Percentiles rank a stretch among this genome's conserved stretches.
Conservation (phyloP, 2,888 invertebrate species). For the Gastrophysa polygoni region DNA sequence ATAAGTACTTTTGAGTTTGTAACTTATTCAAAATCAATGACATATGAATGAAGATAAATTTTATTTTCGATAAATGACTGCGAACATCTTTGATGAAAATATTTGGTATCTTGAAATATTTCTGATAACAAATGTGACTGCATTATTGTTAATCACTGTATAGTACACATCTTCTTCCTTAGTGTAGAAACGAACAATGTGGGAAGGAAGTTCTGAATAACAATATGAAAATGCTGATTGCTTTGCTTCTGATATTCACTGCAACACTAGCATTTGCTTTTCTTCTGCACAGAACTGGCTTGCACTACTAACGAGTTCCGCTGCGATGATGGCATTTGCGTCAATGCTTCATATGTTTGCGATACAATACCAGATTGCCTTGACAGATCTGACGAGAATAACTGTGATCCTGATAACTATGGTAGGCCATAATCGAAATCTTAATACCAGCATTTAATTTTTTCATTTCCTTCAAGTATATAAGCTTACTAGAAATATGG, state of each 20-base stretch:
- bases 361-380: slow-evolving; percentile 62
- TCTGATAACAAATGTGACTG: no score
- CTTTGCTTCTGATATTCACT: slow-evolving; percentile 2
- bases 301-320: slow-evolving; percentile 65
- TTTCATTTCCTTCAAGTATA: not conserved
- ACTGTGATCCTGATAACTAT: slow-evolving; percentile 52
- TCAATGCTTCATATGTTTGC: slow-evolving; percentile 61
- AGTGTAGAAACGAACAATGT: no score
- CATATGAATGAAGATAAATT: no score
- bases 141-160: no score
- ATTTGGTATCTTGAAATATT: no score
- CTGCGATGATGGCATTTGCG: slow-evolving; percentile 68
- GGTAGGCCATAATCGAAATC: slow-evolving; percentile 42
- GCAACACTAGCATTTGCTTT: slow-evolving; percentile 25
- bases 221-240: no score
- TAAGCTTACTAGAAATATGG: not conserved
- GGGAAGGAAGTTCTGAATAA: no score
- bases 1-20: no score
- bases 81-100: no score
- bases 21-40: no score
- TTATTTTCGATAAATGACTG: no score
- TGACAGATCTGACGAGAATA: slow-evolving; percentile 62
- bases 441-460: not conserved
- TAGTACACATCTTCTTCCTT: no score
- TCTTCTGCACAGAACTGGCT: slow-evolving; percentile 49